A percentile compares a stretch with the other conserved stretches of the same genome.
Evolutionary conservation across 2,888 invertebrate genomes (phyloP).

Genomic region (Cephus nigrinus): DNA sequence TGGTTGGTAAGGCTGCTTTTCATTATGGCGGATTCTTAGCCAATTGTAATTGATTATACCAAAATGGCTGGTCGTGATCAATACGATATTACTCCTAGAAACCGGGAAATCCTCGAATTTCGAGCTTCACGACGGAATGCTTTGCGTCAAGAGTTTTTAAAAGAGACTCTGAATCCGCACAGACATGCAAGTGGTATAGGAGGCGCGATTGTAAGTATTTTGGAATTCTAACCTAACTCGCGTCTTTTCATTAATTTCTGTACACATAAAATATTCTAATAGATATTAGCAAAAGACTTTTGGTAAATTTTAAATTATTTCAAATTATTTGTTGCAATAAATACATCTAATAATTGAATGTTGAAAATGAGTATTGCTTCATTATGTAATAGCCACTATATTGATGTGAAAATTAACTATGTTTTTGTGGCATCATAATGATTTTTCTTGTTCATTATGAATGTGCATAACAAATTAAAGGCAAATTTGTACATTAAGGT

Average conservation of each 20-base stretch:
- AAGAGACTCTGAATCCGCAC: conserved; percentile 78
- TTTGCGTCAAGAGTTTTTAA: conserved; percentile 78
- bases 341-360: neutral
- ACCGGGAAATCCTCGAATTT: conserved; percentile 70
- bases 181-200: conserved; percentile 69
- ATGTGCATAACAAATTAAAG: neutral
- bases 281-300: neutral
- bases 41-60: neutral
- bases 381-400: neutral
- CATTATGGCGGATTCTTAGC: neutral
- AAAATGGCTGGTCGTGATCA: conserved; percentile 60
- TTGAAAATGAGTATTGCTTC: neutral
- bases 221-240: conserved; percentile 13
- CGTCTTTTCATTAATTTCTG: neutral
- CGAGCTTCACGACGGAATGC: conserved; percentile 72
- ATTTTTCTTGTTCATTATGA: too few relatives aligned
- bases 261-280: neutral
- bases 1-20: neutral
- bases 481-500: neutral
- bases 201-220: conserved; percentile 77
- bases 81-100: conserved; percentile 70
- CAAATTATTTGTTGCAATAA: neutral
- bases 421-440: too few relatives aligned
- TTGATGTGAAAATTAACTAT: neutral
- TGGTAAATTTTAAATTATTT: neutral